Evolutionary conservation across 2,113 vertebrate genomes (phyloP), one percentile per base, ranked within the genome.

Genomic region (Nanorana parkeri): DNA sequence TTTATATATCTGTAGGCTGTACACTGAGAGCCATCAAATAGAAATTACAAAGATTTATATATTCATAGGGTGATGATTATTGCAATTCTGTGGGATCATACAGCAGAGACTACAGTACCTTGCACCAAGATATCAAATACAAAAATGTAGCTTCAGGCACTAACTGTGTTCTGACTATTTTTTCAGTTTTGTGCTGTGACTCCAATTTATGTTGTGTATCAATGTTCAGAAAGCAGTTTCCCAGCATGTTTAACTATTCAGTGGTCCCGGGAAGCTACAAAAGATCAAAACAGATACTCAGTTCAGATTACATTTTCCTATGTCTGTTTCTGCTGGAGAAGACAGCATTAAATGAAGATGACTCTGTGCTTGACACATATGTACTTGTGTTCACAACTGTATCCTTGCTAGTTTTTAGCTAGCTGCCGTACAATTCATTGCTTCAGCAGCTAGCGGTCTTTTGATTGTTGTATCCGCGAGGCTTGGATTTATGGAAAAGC

Each of bases 31-130:
- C 77, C 28, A 79, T 79, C 77, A 79, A 79, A 79, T 55, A 28
- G 64, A 79, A 79, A 79, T 79, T 68, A 79, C 77, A 79, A 79
- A 79, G 77, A 79, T 79, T 79, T 79, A 79, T 79, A 67, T 68
- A 79, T 79, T 79, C 77, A 79, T 79, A 54, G 65, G 11, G n/a
- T 79, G 77, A 79, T 79, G 77, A 79, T 79, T 79, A 79, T 68
- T 79, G 77, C 52, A 32, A 55, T 79, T 79, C 65, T 68, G 24
- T 60, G 77, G 64, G 28, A 17, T 79, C 77, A 52, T 68, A 65
- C 64, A 65, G 77, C 52, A 79, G 23, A 60, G 2, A 72, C 8
- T 61, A 41, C 29, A 36, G 55, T 60, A 68, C 52, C 65, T 68
- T 79, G 29, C n/a, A 41, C 52, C 19, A 41, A 68, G 65, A 67